phyloP scores from a whole-genome alignment of 1,140 invertebrate genomes.

The Patella vulgata region DNA sequence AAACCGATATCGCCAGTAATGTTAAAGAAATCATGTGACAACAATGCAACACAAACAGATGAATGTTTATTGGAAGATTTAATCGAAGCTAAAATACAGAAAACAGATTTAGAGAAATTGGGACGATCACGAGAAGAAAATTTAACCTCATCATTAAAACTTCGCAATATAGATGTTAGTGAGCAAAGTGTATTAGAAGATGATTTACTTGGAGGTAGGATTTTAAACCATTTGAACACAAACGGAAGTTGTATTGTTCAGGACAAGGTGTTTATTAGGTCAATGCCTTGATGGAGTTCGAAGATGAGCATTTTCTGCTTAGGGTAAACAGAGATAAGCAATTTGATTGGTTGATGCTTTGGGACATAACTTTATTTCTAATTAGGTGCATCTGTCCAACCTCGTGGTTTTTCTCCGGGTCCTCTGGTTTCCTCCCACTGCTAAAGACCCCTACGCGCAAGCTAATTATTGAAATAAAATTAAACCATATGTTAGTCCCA shows the following conservation, averaged over 20 bases:
- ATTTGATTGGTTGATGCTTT: too few species aligned
- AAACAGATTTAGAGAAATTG: neutral
- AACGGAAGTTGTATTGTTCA: neutral
- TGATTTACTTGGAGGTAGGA: neutral
- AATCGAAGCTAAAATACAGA: conserved; percentile 10
- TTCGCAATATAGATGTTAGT: neutral
- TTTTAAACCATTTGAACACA: neutral
- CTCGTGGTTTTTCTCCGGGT: too few species aligned
- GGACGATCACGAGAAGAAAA: conserved; percentile 14
- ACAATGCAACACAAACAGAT: conserved; percentile 21
- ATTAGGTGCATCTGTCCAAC: too few species aligned
- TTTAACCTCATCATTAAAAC: conserved; percentile 5
- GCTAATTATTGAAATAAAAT: too few species aligned
- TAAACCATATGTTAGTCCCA: too few species aligned
- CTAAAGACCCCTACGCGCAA: too few species aligned
- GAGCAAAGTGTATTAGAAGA: neutral
- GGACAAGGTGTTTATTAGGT: neutral
- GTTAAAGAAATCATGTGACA: neutral
- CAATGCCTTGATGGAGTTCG: too few species aligned
- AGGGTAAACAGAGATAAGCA: too few species aligned
- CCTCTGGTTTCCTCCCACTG: too few species aligned
- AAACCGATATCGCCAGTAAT: too few species aligned
- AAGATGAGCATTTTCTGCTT: too few species aligned
- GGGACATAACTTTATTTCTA: too few species aligned
- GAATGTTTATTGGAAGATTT: conserved; percentile 23